Evolutionary conservation across 2,113 vertebrate genomes (phyloP).

Genomic region (Poeciliopsis turrubarensis): DNA sequence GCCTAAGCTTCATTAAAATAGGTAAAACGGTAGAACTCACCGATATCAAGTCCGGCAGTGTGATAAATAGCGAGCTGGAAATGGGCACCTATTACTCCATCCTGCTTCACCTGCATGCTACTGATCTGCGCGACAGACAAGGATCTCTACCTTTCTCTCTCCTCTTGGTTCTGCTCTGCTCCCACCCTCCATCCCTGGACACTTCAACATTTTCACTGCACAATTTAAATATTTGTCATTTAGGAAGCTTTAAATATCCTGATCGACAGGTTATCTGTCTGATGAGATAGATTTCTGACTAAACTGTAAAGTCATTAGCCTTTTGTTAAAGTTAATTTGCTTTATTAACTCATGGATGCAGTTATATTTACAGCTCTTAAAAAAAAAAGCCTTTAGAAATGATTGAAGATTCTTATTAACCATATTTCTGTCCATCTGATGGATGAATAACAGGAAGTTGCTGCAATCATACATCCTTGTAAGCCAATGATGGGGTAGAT

Average conservation of each 20-base stretch:
- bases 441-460: constrained; percentile 1
- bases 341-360: not conserved
- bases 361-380: constrained; percentile 20
- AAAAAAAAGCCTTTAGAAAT: not conserved
- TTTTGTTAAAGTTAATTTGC: not conserved
- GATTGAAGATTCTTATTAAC: constrained; percentile 39
- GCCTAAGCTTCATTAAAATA: not conserved
- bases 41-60: constrained; percentile 1
- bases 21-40: constrained; percentile 39
- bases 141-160: not conserved
- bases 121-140: not conserved
- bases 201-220: not conserved
- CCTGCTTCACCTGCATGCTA: not conserved
- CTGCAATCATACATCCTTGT: not conserved
- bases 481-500: not conserved
- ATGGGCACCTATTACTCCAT: constrained; percentile 5
- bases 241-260: not conserved
- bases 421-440: not conserved
- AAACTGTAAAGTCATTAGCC: not conserved
- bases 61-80: constrained; percentile 3
- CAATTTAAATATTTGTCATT: not conserved
- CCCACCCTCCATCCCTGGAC: constrained; percentile 4
- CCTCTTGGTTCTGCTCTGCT: not conserved
- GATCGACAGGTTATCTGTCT: not conserved
- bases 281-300: not conserved